phyloP scores from a whole-genome alignment of 2,797 vertebrate species.

The Salmo trutta region DNA sequence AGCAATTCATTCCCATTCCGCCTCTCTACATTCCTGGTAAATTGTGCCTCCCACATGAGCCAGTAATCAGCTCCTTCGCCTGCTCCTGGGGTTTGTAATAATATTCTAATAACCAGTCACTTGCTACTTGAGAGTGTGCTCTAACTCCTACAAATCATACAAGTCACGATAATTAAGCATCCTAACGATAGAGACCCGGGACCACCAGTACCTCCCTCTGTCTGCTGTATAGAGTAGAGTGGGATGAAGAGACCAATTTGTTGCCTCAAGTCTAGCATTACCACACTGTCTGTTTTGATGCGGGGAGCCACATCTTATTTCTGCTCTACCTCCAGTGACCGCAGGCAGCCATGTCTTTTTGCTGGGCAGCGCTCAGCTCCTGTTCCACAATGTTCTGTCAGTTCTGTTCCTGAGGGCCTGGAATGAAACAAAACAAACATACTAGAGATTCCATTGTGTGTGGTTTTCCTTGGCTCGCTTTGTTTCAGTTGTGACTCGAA shows the following conservation, averaged over 20 bases:
- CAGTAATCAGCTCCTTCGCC: constrained; percentile 78
- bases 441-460: constrained; percentile 64
- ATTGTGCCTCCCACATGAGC: constrained; percentile 79
- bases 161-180: constrained; percentile 72
- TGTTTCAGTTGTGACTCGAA: constrained; percentile 46
- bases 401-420: constrained; percentile 62
- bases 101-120: constrained; percentile 82
- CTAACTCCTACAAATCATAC: constrained; percentile 80
- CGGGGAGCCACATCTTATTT: constrained; percentile 51
- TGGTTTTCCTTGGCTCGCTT: constrained; percentile 46
- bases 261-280: constrained; percentile 69
- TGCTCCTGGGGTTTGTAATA: constrained; percentile 80
- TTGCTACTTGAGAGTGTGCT: constrained; percentile 74
- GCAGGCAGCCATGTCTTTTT: neutral
- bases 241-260: constrained; percentile 65
- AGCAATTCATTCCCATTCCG: constrained; percentile 22
- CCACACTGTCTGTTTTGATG: constrained; percentile 68
- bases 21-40: constrained; percentile 78
- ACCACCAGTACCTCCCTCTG: neutral
- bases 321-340: constrained; percentile 53
- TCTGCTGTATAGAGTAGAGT: constrained; percentile 66
- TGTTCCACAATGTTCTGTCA: constrained; percentile 60
- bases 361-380: constrained; percentile 59
- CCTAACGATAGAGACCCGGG: constrained; percentile 57
- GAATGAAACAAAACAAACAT: constrained; percentile 64